A percentile compares a stretch with the other conserved stretches of the same genome.
Conservation (phyloP, 2,113 vertebrate species). For the Reinhardtius hippoglossoides region DNA sequence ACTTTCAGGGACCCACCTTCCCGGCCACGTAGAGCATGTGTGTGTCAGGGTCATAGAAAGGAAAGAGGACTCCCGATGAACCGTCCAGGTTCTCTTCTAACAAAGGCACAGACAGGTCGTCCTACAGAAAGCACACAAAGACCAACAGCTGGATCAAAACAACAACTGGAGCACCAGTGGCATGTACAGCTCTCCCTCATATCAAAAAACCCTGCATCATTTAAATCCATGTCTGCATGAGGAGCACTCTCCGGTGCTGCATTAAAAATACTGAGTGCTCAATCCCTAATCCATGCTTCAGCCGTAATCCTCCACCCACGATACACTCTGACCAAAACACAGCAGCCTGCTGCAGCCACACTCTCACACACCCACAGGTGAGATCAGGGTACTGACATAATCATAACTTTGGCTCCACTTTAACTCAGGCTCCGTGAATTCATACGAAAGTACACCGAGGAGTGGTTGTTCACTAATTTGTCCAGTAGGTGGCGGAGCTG, state of each 20-base stretch:
- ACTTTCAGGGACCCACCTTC: slow-evolving; percentile 83
- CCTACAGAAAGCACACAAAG: slow-evolving; percentile 71
- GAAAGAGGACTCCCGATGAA: slow-evolving; percentile 90
- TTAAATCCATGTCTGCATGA: slow-evolving; percentile 46
- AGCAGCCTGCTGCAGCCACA: neutral
- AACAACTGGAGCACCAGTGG: slow-evolving; percentile 7
- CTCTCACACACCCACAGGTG: neutral
- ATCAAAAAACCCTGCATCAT: slow-evolving; percentile 34
- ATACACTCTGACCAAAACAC: slow-evolving; percentile 32
- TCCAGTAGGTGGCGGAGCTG: slow-evolving; percentile 74
- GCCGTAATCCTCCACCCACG: slow-evolving; percentile 58
- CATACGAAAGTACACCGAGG: neutral
- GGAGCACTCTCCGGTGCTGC: slow-evolving; percentile 40
- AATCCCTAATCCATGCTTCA: slow-evolving; percentile 59
- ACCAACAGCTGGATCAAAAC: neutral
- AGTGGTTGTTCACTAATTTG: neutral
- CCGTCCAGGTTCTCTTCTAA: slow-evolving; percentile 90
- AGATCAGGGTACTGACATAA: slow-evolving; percentile 1
- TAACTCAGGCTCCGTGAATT: neutral
- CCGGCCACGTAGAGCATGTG: slow-evolving; percentile 91
- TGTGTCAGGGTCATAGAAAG: slow-evolving; percentile 91
- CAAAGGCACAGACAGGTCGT: slow-evolving; percentile 90
- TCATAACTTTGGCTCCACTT: neutral
- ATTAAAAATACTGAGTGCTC: slow-evolving; percentile 51
- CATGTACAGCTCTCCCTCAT: slow-evolving; percentile 3